Evolutionary conservation across 1,140 invertebrate species (phyloP).

Genomic region (Cephus cinctus): DNA sequence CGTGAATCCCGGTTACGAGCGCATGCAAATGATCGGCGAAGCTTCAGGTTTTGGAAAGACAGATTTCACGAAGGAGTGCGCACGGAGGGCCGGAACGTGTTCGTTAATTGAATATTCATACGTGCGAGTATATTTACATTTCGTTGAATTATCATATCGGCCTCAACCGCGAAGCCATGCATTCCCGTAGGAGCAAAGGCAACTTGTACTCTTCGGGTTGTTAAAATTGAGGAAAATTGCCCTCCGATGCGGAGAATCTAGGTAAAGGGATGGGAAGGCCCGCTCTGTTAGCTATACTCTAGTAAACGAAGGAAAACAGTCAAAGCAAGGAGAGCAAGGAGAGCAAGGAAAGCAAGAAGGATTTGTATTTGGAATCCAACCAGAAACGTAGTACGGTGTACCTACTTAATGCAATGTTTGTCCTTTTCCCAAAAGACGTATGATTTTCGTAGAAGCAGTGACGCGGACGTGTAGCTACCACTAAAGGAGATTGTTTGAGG

Average conservation of each 20-base stretch:
- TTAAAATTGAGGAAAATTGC: conserved; percentile 17
- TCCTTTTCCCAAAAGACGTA: neutral
- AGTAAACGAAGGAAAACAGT: neutral
- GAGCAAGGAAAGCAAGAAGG: neutral
- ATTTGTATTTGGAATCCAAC: too few species aligned
- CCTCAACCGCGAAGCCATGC: conserved; percentile 9
- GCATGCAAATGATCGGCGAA: too few species aligned
- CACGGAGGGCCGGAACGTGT: neutral
- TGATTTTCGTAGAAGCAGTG: neutral
- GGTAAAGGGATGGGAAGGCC: conserved; percentile 5
- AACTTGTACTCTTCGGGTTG: conserved; percentile 14
- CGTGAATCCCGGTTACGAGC: too few species aligned
- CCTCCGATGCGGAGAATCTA: conserved; percentile 10
- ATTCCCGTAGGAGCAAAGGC: too few species aligned
- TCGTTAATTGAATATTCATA: conserved; percentile 31
- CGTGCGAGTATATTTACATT: conserved; percentile 20
- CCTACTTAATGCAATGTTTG: conserved; percentile 7
- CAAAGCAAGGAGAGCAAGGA: neutral
- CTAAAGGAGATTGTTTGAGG: too few species aligned
- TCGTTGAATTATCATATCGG: conserved; percentile 20
- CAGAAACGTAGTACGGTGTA: neutral
- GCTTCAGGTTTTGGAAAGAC: too few species aligned
- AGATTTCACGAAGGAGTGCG: neutral
- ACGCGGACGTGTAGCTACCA: too few species aligned
- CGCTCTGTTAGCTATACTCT: conserved; percentile 7